phyloP scores from a whole-genome alignment of 2,113 vertebrate genomes.

The Turdus rufiventris region DNA sequence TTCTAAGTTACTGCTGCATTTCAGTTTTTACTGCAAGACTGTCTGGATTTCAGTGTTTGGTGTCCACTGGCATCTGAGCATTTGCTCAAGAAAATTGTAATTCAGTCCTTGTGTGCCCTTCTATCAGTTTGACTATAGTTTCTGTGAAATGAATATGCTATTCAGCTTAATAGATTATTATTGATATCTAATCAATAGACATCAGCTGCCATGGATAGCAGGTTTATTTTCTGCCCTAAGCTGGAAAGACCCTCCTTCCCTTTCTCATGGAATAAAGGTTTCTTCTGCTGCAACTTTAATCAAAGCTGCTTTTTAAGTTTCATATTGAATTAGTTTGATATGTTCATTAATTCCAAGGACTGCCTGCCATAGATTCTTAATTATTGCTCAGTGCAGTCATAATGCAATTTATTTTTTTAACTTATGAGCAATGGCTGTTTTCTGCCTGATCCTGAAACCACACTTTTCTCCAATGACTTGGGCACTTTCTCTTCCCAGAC shows the following conservation, averaged over 20 bases:
- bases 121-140: not conserved
- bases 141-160: not conserved
- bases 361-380: not conserved
- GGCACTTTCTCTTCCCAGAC: not conserved
- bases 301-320: not conserved
- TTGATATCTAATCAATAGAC: not conserved
- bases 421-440: not conserved
- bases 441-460: not conserved
- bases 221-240: not conserved
- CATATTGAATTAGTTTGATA: not conserved
- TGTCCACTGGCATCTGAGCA: not conserved
- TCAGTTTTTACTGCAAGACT: not conserved
- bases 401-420: not conserved
- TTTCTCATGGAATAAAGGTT: not conserved
- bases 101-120: not conserved
- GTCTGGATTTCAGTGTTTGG: not conserved
- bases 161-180: not conserved
- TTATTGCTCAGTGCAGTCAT: not conserved
- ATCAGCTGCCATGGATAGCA: not conserved
- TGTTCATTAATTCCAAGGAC: not conserved
- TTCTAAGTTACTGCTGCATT: slow-evolving; percentile 37
- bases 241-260: not conserved
- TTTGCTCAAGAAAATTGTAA: not conserved
- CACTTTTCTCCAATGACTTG: not conserved
- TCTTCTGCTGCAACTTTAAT: not conserved